These are phyloP conservation scores for Colletes latitarsis DNA, from an alignment of 1,140 invertebrate genomes.

Conservation along the genomic window DNA sequence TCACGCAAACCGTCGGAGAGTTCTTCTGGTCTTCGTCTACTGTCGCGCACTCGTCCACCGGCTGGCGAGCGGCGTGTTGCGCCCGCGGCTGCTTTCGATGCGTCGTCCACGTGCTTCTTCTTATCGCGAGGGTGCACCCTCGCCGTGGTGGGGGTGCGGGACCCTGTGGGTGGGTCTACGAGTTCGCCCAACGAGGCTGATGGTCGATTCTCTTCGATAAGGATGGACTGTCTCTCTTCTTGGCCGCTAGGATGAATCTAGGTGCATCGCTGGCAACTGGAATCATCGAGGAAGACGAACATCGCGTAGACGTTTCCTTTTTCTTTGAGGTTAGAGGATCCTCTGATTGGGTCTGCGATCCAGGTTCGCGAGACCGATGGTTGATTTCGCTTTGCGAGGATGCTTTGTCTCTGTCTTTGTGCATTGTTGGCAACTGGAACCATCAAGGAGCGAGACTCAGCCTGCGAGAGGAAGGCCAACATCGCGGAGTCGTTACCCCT, in stretches of 20 bases:
- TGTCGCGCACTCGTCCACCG: conserved; percentile 60
- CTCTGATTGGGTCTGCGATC: no score
- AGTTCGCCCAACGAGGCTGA: neutral
- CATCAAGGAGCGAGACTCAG: neutral
- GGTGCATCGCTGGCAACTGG: neutral
- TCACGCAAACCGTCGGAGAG: conserved; percentile 15
- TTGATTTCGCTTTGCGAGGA: no score
- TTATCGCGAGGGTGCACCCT: conserved; percentile 27
- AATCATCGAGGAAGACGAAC: neutral
- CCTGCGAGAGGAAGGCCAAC: neutral
- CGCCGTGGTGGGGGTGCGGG: conserved; percentile 1
- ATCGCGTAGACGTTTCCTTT: no score
- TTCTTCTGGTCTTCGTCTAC: conserved; percentile 52
- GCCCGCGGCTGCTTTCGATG: conserved; percentile 38
- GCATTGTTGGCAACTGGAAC: neutral
- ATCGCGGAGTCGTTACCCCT: no score
- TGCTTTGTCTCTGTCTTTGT: no score
- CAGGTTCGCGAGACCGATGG: no score
- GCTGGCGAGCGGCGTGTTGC: conserved; percentile 55
- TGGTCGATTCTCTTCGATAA: conserved; percentile 15
- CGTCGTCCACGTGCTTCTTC: conserved; percentile 46
- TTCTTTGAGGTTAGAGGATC: no score
- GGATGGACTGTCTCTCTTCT: neutral
- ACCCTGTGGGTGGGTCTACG: conserved; percentile 9
- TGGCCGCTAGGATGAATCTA: neutral